Evolutionary conservation across 2,113 vertebrate genomes (phyloP).

Genomic region (Reinhardtius hippoglossoides): DNA sequence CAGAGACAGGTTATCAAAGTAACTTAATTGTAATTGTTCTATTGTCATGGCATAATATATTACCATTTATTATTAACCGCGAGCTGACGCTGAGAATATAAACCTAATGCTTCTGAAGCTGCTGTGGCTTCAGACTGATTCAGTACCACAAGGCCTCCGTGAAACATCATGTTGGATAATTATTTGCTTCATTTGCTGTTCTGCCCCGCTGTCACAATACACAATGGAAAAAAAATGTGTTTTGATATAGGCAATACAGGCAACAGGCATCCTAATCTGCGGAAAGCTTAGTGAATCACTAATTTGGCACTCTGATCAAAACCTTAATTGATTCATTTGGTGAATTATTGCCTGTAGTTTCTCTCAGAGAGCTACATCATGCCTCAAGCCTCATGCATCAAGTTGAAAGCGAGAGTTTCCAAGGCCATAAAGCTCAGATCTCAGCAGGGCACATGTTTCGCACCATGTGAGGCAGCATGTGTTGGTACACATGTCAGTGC

Average conservation of each 20-base stretch:
- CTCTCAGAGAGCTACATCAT: background rate
- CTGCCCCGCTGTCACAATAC: constrained; percentile 35
- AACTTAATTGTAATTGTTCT: background rate
- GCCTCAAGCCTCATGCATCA: constrained; percentile 15
- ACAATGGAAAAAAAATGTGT: constrained; percentile 30
- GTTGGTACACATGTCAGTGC: constrained; percentile 61
- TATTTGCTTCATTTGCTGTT: constrained; percentile 55
- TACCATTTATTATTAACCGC: background rate
- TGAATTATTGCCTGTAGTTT: constrained; percentile 35
- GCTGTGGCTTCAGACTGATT: constrained; percentile 16
- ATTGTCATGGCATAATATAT: too few relatives aligned
- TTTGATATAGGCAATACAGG: constrained; percentile 59
- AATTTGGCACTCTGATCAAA: constrained; percentile 49
- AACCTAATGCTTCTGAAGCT: constrained; percentile 2
- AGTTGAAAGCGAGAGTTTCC: constrained; percentile 47
- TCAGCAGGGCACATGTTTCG: constrained; percentile 60
- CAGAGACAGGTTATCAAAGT: background rate
- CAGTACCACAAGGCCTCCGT: background rate
- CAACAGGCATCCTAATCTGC: constrained; percentile 38
- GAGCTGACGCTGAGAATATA: background rate
- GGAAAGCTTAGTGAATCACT: constrained; percentile 32
- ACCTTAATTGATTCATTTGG: constrained; percentile 50
- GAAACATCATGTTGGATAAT: constrained; percentile 37
- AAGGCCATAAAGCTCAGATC: constrained; percentile 66
- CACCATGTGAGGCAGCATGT: constrained; percentile 61